These are phyloP conservation scores for Trematocara zebra DNA, from an alignment of 2,113 vertebrate species.

Conservation along the genomic window DNA sequence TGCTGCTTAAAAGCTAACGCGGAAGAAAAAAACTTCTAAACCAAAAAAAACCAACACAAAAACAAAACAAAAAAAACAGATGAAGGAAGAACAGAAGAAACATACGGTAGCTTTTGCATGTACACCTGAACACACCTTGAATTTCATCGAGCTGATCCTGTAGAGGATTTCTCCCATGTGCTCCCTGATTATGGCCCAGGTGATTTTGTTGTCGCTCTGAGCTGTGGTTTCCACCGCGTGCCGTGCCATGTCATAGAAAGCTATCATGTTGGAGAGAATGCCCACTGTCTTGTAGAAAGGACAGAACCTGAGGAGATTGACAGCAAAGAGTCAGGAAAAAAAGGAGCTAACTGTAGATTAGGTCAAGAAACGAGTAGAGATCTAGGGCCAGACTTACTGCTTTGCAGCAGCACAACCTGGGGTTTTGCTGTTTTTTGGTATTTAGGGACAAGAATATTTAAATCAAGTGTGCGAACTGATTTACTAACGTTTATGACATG, in stretches of 20 bases:
- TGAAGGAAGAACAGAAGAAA: neutral
- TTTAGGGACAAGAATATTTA: neutral
- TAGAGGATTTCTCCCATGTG: conserved; percentile 96
- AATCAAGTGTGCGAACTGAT: neutral
- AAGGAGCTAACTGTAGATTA: neutral
- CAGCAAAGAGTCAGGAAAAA: neutral
- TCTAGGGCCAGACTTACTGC: neutral
- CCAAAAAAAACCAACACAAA: neutral
- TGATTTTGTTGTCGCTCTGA: conserved; percentile 96
- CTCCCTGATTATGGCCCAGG: conserved; percentile 95
- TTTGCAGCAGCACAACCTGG: rapidly evolving
- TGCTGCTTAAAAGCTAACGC: neutral
- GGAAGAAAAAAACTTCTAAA: neutral
- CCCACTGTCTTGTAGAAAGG: conserved; percentile 98
- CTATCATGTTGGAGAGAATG: conserved; percentile 93
- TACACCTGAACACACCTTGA: conserved; percentile 79
- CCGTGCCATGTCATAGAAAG: conserved; percentile 95
- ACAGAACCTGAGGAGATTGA: conserved; percentile 81
- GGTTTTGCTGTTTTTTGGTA: rapidly evolving
- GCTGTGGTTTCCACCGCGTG: conserved; percentile 96
- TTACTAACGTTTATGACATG: neutral
- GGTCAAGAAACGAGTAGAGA: rapidly evolving
- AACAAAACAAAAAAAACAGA: neutral
- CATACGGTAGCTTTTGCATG: rapidly evolving
- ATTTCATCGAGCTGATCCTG: conserved; percentile 94